Evolutionary conservation across 1,140 invertebrate species (phyloP).

Genomic region (Drosophila triauraria): DNA sequence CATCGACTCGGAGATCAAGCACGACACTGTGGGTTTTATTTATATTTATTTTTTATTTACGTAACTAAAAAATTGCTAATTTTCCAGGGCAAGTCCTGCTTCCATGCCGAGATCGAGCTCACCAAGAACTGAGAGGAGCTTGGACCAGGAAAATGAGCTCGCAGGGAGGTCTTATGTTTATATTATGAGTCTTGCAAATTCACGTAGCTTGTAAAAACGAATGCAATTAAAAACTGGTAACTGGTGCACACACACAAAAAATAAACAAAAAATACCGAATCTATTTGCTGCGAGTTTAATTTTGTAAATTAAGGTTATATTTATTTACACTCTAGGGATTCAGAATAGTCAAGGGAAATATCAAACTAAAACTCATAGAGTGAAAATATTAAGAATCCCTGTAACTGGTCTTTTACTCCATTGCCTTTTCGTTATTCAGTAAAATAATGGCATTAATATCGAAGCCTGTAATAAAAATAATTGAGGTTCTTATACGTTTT

Average conservation of each 20-base stretch:
- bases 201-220: constrained; percentile 45
- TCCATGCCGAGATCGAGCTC: constrained; percentile 79
- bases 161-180: constrained; percentile 19
- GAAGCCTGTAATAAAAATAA: too few relatives aligned
- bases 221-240: constrained; percentile 63
- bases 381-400: too few relatives aligned
- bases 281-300: neutral
- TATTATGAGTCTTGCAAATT: constrained; percentile 70
- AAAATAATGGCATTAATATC: too few relatives aligned
- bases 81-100: constrained; percentile 78
- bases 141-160: neutral
- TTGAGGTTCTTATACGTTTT: too few relatives aligned
- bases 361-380: too few relatives aligned
- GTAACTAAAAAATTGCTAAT: constrained; percentile 1
- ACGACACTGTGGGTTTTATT: constrained; percentile 73
- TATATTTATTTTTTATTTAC: neutral
- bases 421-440: too few relatives aligned
- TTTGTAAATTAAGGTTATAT: neutral
- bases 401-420: too few relatives aligned
- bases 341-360: too few relatives aligned
- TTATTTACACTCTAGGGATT: neutral
- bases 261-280: constrained; percentile 29
- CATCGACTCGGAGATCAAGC: constrained; percentile 72
- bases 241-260: constrained; percentile 47
- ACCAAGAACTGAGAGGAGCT: constrained; percentile 57